Percentiles rank a stretch among this genome's conserved stretches.
phyloP scores from a whole-genome alignment of 2,797 vertebrate genomes.

The Miichthys miiuy region DNA sequence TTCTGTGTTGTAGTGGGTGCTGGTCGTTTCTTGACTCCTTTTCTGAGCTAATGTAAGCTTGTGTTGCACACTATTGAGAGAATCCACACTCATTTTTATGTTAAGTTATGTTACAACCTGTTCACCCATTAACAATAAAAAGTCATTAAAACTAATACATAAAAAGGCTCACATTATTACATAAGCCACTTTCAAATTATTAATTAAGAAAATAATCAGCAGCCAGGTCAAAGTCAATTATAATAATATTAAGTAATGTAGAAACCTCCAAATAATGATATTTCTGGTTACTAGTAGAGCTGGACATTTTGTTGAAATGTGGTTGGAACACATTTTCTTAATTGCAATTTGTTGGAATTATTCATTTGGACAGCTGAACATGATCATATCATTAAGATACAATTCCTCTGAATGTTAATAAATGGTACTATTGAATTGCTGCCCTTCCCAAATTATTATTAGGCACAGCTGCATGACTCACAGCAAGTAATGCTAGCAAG shows the following conservation, averaged over 20 bases:
- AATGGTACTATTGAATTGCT: not conserved
- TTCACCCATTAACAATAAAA: no score
- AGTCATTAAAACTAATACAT: no score
- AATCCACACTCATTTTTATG: no score
- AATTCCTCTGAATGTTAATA: not conserved
- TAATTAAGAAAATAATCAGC: not conserved
- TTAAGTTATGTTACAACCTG: no score
- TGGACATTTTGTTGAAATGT: not conserved
- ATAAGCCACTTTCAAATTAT: not conserved
- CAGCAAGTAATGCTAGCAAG: not conserved
- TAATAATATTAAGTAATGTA: no score
- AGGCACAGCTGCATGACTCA: not conserved
- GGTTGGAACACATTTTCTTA: not conserved
- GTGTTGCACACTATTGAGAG: no score
- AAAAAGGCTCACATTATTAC: not conserved
- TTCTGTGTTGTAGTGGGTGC: no score
- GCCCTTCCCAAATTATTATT: not conserved
- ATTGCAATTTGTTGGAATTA: not conserved
- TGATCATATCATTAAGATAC: not conserved
- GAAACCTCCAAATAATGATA: not conserved
- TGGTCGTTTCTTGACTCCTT: no score
- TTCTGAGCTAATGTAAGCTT: no score
- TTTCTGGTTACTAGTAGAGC: not conserved
- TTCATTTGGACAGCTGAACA: not conserved
- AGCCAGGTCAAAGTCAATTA: not conserved